Base-by-base conservation (phyloP, 1,140 invertebrate species). In the Achroia grisella region DNA sequence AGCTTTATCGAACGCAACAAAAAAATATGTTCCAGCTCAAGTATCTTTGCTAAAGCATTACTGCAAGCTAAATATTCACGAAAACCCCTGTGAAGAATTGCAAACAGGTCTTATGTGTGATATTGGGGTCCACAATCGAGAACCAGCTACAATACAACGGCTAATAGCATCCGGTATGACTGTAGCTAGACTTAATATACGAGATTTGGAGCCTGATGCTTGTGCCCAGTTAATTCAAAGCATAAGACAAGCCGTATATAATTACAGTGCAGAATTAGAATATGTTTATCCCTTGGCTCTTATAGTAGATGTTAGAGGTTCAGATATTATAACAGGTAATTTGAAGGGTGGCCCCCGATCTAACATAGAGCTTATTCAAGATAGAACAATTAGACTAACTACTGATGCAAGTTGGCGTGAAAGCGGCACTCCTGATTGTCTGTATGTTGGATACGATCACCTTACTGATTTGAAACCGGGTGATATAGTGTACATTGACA, bases 41-140 rank as follows among this genome's bases (percentile, higher is more conserved):
- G 40, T 63, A 23, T 61, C 75, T 4, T 44, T 68, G 17, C 42
- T 81, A 34, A 70, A 80, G 55, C 78, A 83, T 60, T 81, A 81
- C 50, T 71, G 71, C 40, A 74, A 65, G 32, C 29, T 81, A 17
- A 67, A 77, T 46, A 46, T 86, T 35, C 71, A 86, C 47, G 57
- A 75, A 48, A 71, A 62, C 44, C 76, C 79, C 13, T 71, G 59
- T 37, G 78, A 82, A 69, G 82, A 86, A 60, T 45, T 82, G 17
- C 72, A 83, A 58, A 81, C 75, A 2, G 79, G 79, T 4, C 49
- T 86, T n/a, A 77, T 86, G 76, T 82, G 78, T 53, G 76, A 81
- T 60, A 81, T 86, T 43, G 73, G 76, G 4, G 56, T 65, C 11
- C 52, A 57, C 47, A 82, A 86, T 50, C 51, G 62, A 40, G 79